These are phyloP conservation scores for Lepidochitona cinerea DNA, from an alignment of 2,888 invertebrate species.

Conservation along the genomic window DNA sequence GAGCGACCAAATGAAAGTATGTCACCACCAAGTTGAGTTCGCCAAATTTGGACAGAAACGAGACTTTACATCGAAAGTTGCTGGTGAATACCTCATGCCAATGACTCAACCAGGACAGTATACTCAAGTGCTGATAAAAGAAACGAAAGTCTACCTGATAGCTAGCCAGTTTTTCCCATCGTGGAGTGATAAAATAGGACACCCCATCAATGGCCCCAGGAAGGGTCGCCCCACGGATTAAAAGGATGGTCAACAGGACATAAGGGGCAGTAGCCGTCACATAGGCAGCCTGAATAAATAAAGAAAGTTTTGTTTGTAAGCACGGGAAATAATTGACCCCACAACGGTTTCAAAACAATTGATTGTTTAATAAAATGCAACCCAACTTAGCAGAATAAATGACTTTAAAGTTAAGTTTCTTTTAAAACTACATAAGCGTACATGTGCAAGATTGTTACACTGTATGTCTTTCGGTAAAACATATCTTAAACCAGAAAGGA, in stretches of 20 bases:
- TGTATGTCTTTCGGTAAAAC: too few species aligned
- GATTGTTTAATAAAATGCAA: too few species aligned
- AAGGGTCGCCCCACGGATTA: not conserved
- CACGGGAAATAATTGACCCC: not conserved
- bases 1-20: conserved; percentile 1
- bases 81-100: not conserved
- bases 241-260: not conserved
- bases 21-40: not conserved
- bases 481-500: too few species aligned
- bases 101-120: conserved; percentile 4
- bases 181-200: not conserved
- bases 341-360: not conserved
- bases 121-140: not conserved
- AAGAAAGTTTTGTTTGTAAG: not conserved
- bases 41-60: not conserved
- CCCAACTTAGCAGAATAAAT: too few species aligned
- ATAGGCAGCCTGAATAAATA: not conserved
- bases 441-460: too few species aligned
- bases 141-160: not conserved
- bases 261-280: not conserved
- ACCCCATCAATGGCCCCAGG: not conserved
- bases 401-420: too few species aligned
- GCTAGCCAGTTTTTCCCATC: not conserved
- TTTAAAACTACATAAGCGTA: too few species aligned
- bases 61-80: not conserved